Evolutionary conservation across 2,797 vertebrate genomes (phyloP).

Genomic region (Syndactyla subalaris): DNA sequence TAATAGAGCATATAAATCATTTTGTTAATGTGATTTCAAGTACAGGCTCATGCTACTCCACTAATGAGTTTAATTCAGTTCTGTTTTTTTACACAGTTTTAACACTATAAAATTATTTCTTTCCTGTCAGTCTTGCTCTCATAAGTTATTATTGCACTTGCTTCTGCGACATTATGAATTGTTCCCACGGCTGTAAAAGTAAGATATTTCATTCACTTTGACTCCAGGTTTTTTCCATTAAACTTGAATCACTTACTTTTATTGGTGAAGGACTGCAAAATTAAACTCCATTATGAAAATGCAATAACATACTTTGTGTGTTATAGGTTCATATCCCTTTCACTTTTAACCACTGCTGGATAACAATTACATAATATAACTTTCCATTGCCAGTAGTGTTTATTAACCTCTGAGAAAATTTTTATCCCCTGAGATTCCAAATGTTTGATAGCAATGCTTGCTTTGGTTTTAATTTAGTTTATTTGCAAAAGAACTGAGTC

Average conservation of each 20-base stretch:
- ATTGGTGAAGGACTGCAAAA: constrained; percentile 51
- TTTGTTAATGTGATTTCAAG: constrained; percentile 54
- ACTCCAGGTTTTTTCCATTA: constrained; percentile 35
- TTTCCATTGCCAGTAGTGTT: not conserved
- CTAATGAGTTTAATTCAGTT: constrained; percentile 51
- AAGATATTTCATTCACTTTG: constrained; percentile 46
- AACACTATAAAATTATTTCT: not conserved
- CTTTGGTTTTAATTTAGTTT: not conserved
- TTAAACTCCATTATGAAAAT: constrained; percentile 61
- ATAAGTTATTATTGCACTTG: constrained; percentile 28
- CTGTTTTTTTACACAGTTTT: not conserved
- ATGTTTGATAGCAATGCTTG: not conserved
- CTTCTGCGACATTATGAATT: not conserved
- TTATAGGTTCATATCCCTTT: constrained; percentile 30
- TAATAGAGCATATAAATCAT: constrained; percentile 15
- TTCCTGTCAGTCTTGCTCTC: constrained; percentile 20
- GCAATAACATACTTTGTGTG: not conserved
- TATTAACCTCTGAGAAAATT: constrained; percentile 32
- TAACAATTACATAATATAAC: not conserved
- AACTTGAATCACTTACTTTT: constrained; percentile 39
- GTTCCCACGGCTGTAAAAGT: not conserved
- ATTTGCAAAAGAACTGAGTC: not conserved
- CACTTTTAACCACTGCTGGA: constrained; percentile 36
- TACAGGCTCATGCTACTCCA: not conserved
- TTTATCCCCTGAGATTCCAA: not conserved